Percentiles rank a stretch among this genome's conserved stretches.
These are phyloP conservation scores for Rhegmatorhina hoffmannsi DNA, from an alignment of 2,113 vertebrate species.

Conservation along the genomic window DNA sequence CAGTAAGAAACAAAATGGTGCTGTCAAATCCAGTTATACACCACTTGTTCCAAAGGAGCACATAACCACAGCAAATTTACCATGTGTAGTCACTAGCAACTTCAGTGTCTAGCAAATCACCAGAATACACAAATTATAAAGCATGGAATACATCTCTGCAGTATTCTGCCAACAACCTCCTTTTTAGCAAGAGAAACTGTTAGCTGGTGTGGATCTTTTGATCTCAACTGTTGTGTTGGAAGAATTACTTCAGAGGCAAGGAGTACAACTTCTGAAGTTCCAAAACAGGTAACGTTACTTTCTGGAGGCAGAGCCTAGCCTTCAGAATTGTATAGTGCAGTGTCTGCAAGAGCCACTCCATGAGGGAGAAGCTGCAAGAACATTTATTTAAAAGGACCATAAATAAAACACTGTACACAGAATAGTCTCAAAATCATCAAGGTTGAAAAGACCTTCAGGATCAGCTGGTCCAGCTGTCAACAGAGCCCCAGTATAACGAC, in stretches of 20 bases:
- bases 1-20: neutral
- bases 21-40: neutral
- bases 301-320: neutral
- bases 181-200: neutral
- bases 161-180: neutral
- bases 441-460: neutral
- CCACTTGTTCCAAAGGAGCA: neutral
- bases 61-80: neutral
- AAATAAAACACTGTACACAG: neutral
- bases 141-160: neutral
- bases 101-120: neutral
- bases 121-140: neutral
- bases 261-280: neutral
- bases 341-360: neutral
- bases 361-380: neutral
- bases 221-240: neutral
- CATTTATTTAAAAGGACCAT: neutral
- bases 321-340: neutral
- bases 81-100: neutral
- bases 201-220: neutral
- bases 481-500: neutral
- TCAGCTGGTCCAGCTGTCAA: neutral
- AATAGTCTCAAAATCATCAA: neutral
- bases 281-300: neutral
- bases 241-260: neutral